Evolutionary conservation across 2,113 vertebrate species (phyloP), one percentile per base, ranked within the genome.

Genomic region (Onychostruthus taczanowskii): DNA sequence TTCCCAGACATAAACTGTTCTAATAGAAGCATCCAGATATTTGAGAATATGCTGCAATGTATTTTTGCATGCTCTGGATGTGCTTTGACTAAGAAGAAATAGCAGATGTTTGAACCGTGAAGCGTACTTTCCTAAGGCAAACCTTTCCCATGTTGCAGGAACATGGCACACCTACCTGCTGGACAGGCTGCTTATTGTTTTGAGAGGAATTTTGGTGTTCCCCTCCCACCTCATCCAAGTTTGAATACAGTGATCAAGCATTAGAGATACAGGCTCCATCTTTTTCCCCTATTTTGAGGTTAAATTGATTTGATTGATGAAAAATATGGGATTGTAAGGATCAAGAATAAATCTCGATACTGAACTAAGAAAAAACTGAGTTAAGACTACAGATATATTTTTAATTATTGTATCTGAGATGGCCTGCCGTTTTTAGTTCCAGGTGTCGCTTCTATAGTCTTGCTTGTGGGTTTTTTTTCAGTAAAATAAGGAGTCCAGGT

Each of bases 1-100:
- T 96, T 95, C 70, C 67, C 78, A 96, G 91, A 94, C 55, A 78
- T 85, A 90, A 95, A 85, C 77, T 83, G 16, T 87, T 96, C 75
- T 91, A 91, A 74, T 85, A 58, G 94, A 82, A 87, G 86, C 70
- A 66, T 92, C 81, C 89, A 93, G 87, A 96, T 94, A 93, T 87
- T 93, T 94, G 79, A 93, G 81, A 94, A 83, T 86, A 93, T 64
- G 67, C 79, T 59, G 27, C 87, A 91, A 68, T 90, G 76, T 94
- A 76, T 92, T 89, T 96, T 89, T 95, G 75, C 2, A 1, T 52
- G 66, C 35, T 83, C n/a, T 5, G n/a, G 72, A 64, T 86, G 27
- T 94, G 19, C 75, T 86, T 85, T 89, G 61, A 53, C 37, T 79
- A 27, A 76, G 81, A 91, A 80, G 64, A 91, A 92, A 63, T 27